Percentiles rank a stretch among this genome's conserved stretches.
phyloP scores from a whole-genome alignment of 1,140 invertebrate species.

The Cataglyphis hispanica region DNA sequence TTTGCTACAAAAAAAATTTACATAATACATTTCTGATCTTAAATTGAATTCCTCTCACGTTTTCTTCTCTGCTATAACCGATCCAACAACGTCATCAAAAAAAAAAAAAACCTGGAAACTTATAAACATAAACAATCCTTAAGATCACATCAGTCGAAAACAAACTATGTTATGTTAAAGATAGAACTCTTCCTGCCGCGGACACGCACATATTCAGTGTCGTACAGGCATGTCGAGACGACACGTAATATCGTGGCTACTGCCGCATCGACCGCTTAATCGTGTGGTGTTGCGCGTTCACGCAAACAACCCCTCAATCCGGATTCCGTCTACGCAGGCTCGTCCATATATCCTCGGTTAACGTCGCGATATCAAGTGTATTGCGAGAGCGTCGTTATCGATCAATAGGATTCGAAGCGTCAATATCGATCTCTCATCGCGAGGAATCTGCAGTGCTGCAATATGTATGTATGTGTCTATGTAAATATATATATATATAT shows the following conservation, averaged over 20 bases:
- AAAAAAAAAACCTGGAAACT: background rate
- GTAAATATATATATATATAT: background rate
- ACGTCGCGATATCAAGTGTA: slow-evolving; percentile 45
- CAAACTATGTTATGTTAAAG: background rate
- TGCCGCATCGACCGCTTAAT: slow-evolving; percentile 36
- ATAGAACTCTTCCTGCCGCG: background rate
- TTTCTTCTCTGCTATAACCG: background rate
- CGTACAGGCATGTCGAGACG: background rate
- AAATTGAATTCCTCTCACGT: background rate
- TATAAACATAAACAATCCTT: background rate
- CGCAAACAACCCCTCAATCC: slow-evolving; percentile 23
- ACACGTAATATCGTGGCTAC: background rate
- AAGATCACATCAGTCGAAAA: background rate
- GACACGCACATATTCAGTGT: background rate
- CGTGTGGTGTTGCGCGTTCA: slow-evolving; percentile 10
- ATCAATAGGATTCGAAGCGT: background rate
- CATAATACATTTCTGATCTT: background rate
- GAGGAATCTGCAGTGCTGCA: background rate
- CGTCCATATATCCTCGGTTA: slow-evolving; percentile 32
- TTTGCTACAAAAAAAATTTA: background rate
- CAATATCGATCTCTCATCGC: slow-evolving; percentile 19
- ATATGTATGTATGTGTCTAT: background rate
- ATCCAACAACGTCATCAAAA: background rate
- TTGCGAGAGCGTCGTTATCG: slow-evolving; percentile 8
- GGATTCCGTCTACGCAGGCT: slow-evolving; percentile 35